phyloP scores from a whole-genome alignment of 2,888 invertebrate species.

The Tryphoninae sp. region DNA sequence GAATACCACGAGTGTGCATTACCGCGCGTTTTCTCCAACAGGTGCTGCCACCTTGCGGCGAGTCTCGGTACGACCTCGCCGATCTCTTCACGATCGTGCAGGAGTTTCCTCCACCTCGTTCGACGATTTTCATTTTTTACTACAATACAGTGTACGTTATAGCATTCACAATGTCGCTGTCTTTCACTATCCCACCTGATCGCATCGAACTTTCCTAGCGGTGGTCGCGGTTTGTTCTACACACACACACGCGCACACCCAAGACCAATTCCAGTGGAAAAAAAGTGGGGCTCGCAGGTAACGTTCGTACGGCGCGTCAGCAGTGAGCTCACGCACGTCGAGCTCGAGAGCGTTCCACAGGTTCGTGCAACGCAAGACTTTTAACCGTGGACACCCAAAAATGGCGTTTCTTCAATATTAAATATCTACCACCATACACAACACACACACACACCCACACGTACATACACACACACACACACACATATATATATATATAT shows the following conservation, averaged over 20 bases:
- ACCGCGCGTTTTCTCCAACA: slow-evolving; percentile 61
- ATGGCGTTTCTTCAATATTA: slow-evolving; percentile 75
- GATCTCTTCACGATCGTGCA: slow-evolving; percentile 9
- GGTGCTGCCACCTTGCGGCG: slow-evolving; percentile 73
- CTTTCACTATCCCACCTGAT: slow-evolving; percentile 59
- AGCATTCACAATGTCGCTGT: slow-evolving; percentile 38
- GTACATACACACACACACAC: neutral
- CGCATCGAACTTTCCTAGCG: slow-evolving; percentile 15
- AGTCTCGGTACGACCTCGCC: slow-evolving; percentile 47
- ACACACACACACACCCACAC: too few species aligned
- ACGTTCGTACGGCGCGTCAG: slow-evolving; percentile 60
- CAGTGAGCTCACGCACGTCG: slow-evolving; percentile 76
- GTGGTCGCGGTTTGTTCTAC: slow-evolving; percentile 27
- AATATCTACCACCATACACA: slow-evolving; percentile 28
- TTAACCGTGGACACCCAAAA: slow-evolving; percentile 71
- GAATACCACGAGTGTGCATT: neutral
- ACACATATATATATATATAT: slow-evolving; percentile 17
- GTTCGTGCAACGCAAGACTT: slow-evolving; percentile 61
- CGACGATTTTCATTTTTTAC: slow-evolving; percentile 46
- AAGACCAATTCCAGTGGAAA: slow-evolving; percentile 4
- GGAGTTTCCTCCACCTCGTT: slow-evolving; percentile 37
- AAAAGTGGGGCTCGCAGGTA: slow-evolving; percentile 41
- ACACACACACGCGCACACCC: neutral
- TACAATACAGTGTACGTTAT: slow-evolving; percentile 61
- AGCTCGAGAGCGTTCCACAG: slow-evolving; percentile 66